Conservation (phyloP, 1,140 invertebrate species). For the Oscheius sp. region DNA sequence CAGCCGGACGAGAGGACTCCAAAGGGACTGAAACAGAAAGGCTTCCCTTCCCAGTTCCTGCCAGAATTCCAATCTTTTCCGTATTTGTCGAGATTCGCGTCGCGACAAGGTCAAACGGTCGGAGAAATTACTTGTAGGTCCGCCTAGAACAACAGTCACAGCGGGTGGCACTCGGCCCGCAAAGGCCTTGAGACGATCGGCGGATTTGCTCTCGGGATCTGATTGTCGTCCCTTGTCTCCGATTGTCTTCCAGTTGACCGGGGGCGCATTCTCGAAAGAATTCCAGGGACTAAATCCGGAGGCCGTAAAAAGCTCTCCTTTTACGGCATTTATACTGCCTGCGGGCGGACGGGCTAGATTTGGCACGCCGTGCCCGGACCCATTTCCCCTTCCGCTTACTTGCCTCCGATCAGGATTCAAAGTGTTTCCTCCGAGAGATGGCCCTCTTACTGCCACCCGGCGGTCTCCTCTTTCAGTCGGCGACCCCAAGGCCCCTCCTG, state of each 20-base stretch:
- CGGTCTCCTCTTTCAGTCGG: too few species aligned
- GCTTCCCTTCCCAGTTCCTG: too few species aligned
- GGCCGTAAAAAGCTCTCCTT: neutral
- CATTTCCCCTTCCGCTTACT: too few species aligned
- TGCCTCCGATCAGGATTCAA: neutral
- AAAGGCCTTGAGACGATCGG: constrained; percentile 3
- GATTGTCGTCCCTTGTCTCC: constrained; percentile 1
- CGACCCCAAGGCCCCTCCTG: too few species aligned
- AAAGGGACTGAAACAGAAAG: neutral
- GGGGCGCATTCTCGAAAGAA: neutral
- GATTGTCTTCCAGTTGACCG: neutral
- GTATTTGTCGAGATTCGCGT: neutral
- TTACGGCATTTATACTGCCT: neutral
- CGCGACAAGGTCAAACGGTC: neutral
- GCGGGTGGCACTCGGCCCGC: neutral
- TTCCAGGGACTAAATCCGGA: neutral
- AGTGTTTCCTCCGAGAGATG: neutral
- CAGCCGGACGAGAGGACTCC: neutral
- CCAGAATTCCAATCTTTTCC: too few species aligned
- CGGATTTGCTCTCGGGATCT: constrained; percentile 6
- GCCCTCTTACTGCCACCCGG: too few species aligned
- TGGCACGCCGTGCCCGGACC: too few species aligned
- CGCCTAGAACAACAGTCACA: constrained; percentile 3
- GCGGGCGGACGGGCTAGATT: too few species aligned
- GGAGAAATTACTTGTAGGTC: neutral